phyloP scores from a whole-genome alignment of 2,797 vertebrate species.

The Sebastes miniatus region DNA sequence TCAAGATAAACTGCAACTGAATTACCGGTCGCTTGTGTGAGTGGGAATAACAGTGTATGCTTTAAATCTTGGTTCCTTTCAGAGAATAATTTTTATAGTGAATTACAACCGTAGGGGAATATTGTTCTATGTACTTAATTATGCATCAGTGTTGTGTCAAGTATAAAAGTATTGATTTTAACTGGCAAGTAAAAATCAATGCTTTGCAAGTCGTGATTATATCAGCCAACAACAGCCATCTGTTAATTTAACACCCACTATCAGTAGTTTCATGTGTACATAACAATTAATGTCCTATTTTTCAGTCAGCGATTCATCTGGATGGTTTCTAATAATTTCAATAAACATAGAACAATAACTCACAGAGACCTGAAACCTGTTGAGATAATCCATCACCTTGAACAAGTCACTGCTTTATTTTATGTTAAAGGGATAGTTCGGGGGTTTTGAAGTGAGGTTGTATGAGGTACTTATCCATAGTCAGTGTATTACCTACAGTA shows the following conservation, averaged over 20 bases:
- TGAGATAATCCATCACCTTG: not conserved
- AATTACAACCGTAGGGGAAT: not conserved
- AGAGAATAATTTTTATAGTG: not conserved
- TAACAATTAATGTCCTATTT: not conserved
- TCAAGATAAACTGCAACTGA: not conserved
- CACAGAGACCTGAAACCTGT: not conserved
- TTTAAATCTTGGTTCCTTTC: not conserved
- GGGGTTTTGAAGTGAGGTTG: too few relatives aligned
- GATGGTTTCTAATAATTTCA: not conserved
- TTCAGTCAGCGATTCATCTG: not conserved
- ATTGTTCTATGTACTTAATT: not conserved
- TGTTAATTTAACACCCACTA: not conserved
- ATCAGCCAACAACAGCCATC: conserved; percentile 1
- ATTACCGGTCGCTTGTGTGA: not conserved
- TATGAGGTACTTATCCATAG: too few relatives aligned
- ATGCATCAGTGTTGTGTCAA: not conserved
- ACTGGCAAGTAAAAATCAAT: not conserved
- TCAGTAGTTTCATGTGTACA: conserved; percentile 6
- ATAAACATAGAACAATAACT: not conserved
- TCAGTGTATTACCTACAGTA: too few relatives aligned
- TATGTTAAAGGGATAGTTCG: too few relatives aligned
- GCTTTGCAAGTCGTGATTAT: not conserved
- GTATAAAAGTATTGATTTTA: not conserved
- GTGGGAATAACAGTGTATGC: not conserved
- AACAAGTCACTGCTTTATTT: not conserved